Percentiles rank a stretch among this genome's conserved stretches.
These are phyloP conservation scores for Ecdyonurus torrentis DNA, from an alignment of 2,888 invertebrate species.

Conservation along the genomic window DNA sequence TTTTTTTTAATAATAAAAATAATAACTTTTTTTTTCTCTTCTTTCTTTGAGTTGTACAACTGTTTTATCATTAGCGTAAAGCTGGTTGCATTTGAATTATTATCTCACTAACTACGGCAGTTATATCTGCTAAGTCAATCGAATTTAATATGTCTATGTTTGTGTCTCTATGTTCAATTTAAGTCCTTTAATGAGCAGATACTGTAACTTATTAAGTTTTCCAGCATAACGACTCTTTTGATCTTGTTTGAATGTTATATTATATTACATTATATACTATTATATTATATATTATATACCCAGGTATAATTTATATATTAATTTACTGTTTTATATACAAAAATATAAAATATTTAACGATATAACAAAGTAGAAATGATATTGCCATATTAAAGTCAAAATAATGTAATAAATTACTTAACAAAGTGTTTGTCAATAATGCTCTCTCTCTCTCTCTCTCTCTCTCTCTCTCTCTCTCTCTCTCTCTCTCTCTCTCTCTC, in stretches of 20 bases:
- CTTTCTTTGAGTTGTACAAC: too few species aligned
- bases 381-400: background rate
- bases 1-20: too few species aligned
- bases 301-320: too few species aligned
- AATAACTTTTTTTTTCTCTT: too few species aligned
- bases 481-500: too few species aligned
- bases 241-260: too few species aligned
- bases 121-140: slow-evolving; percentile 4
- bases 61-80: background rate
- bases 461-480: too few species aligned
- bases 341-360: too few species aligned
- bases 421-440: background rate
- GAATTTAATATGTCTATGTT: background rate
- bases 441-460: too few species aligned
- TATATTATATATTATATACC: background rate
- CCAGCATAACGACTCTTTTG: slow-evolving; percentile 1
- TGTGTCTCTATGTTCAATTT: background rate
- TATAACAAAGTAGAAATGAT: background rate
- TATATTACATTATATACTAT: background rate
- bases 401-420: background rate
- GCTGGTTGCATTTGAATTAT: background rate
- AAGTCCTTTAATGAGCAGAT: slow-evolving; percentile 2
- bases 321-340: too few species aligned
- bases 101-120: background rate
- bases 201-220: slow-evolving; percentile 2